These are phyloP conservation scores for Coryphaenoides rupestris DNA, from an alignment of 2,113 vertebrate genomes.

Conservation along the genomic window DNA sequence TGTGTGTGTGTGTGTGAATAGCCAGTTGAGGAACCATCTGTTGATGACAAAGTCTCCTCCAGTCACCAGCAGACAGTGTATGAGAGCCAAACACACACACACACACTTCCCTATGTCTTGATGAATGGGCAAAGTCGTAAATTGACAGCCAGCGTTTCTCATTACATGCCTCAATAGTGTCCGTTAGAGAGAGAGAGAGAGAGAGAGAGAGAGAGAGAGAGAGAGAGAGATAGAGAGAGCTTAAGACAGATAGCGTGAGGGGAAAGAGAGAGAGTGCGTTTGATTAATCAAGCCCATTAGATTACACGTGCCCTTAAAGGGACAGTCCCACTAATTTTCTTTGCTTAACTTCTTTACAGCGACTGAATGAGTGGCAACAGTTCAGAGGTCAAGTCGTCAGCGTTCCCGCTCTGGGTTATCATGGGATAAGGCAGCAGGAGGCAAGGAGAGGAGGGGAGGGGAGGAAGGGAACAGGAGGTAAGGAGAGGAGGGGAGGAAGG, in stretches of 20 bases:
- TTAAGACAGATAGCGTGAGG: neutral
- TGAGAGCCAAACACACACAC: no score
- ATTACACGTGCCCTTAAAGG: slow-evolving; percentile 2
- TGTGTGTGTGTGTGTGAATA: neutral
- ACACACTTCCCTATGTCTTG: slow-evolving; percentile 11
- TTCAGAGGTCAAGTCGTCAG: neutral
- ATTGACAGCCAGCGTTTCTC: slow-evolving; percentile 30
- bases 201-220: neutral
- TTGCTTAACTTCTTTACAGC: neutral
- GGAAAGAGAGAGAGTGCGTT: neutral
- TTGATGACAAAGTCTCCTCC: no score
- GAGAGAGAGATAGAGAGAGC: no score
- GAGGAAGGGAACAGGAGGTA: no score
- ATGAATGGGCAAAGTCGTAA: slow-evolving; percentile 13
- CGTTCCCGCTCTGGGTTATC: no score
- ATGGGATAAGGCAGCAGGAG: no score
- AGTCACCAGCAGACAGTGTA: no score
- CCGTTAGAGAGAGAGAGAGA: neutral
- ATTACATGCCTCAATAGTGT: slow-evolving; percentile 26
- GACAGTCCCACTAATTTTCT: slow-evolving; percentile 6
- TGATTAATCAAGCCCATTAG: neutral
- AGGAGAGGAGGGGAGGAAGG: no score
- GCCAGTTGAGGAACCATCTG: no score
- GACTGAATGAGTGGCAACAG: slow-evolving; percentile 1
- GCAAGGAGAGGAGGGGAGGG: no score